These are phyloP conservation scores for Neodiprion fabricii DNA, from an alignment of 1,140 invertebrate species.

Conservation along the genomic window DNA sequence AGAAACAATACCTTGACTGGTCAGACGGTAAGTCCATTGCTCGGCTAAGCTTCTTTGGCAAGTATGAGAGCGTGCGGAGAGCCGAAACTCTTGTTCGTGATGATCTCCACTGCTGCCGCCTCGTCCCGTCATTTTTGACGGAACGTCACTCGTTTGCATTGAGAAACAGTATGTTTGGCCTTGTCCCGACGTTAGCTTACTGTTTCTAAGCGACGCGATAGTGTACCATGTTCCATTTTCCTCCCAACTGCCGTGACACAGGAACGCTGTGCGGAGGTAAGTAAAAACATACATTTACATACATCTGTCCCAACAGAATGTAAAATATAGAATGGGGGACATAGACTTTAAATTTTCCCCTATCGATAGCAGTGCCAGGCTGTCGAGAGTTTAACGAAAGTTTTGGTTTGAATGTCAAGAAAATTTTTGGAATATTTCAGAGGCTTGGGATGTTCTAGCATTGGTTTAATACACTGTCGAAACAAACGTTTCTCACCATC, in stretches of 20 bases:
- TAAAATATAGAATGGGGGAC: neutral
- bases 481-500: constrained; percentile 36
- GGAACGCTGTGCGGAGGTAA: constrained; percentile 56
- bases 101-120: constrained; percentile 34
- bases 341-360: neutral
- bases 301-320: neutral
- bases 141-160: constrained; percentile 42
- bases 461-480: no score
- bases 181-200: constrained; percentile 40
- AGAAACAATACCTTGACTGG: constrained; percentile 49
- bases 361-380: neutral
- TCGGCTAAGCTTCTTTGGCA: constrained; percentile 46
- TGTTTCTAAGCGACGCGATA: constrained; percentile 62
- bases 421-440: neutral
- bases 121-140: constrained; percentile 32
- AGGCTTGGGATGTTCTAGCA: neutral
- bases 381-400: neutral
- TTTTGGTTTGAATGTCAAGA: constrained; percentile 8
- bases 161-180: constrained; percentile 51
- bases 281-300: neutral
- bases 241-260: constrained; percentile 69
- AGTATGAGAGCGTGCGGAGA: constrained; percentile 43
- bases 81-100: constrained; percentile 47
- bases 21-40: constrained; percentile 51
- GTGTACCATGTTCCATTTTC: constrained; percentile 66